phyloP scores from a whole-genome alignment of 2,888 invertebrate genomes.

The Aphrophora alni region DNA sequence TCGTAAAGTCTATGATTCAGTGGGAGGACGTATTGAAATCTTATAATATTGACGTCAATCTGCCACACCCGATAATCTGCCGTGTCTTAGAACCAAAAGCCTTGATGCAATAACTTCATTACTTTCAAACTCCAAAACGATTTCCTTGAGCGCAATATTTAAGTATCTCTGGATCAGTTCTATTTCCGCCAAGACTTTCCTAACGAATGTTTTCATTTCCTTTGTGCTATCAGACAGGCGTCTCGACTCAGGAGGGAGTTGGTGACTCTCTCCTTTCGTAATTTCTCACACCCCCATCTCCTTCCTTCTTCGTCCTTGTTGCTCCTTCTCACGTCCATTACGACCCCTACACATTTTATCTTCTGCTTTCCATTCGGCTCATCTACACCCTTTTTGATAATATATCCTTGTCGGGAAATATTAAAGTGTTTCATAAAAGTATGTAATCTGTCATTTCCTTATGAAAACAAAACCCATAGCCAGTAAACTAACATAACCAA shows the following conservation, averaged over 20 bases:
- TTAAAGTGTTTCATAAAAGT: no score
- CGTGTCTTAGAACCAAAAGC: no score
- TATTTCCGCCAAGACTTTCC: not conserved
- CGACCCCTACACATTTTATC: not conserved
- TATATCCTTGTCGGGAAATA: no score
- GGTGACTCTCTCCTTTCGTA: not conserved
- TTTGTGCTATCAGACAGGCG: conserved; percentile 1
- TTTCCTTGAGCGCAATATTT: not conserved
- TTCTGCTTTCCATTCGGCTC: not conserved
- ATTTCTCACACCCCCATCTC: not conserved
- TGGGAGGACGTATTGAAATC: no score
- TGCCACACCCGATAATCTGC: no score
- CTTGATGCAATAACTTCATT: not conserved
- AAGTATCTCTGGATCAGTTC: not conserved
- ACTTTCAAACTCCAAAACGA: not conserved
- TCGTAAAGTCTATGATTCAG: no score
- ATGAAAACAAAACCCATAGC: no score
- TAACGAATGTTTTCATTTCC: conserved; percentile 9
- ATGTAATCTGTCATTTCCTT: no score
- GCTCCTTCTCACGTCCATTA: not conserved
- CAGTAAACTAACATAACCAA: no score
- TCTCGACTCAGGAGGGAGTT: not conserved
- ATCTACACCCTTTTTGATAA: not conserved
- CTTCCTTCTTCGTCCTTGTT: not conserved
- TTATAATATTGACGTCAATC: no score